Conservation (phyloP, 2,888 invertebrate species). For the Eumacrocentrus americanus region DNA sequence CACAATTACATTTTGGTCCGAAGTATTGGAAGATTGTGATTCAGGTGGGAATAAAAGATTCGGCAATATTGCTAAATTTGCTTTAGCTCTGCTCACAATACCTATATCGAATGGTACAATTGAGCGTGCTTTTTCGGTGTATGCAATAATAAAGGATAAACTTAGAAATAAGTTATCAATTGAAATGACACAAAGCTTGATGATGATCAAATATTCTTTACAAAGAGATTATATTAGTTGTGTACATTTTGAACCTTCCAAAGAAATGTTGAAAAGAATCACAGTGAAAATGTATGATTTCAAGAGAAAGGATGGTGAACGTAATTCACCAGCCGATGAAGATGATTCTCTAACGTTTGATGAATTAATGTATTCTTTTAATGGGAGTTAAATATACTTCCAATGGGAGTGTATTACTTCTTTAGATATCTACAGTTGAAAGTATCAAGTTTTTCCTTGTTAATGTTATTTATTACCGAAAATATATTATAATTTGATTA, state of each 20-base stretch:
- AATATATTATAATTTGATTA: too few species aligned
- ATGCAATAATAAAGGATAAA: conserved; percentile 31
- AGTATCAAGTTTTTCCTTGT: too few species aligned
- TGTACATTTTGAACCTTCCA: conserved; percentile 15
- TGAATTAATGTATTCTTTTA: not conserved
- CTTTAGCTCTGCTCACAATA: conserved; percentile 26
- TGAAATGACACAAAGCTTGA: conserved; percentile 19
- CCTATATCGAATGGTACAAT: conserved; percentile 38
- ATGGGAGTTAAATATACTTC: too few species aligned
- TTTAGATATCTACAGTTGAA: too few species aligned
- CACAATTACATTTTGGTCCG: conserved; percentile 28
- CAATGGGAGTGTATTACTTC: too few species aligned
- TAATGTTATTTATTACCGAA: too few species aligned
- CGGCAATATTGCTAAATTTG: conserved; percentile 33
- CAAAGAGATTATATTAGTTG: conserved; percentile 14
- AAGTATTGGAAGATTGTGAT: conserved; percentile 26
- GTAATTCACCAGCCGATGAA: not conserved
- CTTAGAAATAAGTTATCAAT: conserved; percentile 23
- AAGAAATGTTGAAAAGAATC: conserved; percentile 20
- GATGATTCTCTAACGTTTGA: not conserved
- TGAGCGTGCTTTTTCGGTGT: conserved; percentile 36
- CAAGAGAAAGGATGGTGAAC: conserved; percentile 3
- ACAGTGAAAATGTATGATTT: conserved; percentile 25
- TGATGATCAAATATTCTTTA: conserved; percentile 21
- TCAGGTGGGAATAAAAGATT: conserved; percentile 31